phyloP scores from a whole-genome alignment of 2,797 vertebrate species.

The Chloroceryle amazona region DNA sequence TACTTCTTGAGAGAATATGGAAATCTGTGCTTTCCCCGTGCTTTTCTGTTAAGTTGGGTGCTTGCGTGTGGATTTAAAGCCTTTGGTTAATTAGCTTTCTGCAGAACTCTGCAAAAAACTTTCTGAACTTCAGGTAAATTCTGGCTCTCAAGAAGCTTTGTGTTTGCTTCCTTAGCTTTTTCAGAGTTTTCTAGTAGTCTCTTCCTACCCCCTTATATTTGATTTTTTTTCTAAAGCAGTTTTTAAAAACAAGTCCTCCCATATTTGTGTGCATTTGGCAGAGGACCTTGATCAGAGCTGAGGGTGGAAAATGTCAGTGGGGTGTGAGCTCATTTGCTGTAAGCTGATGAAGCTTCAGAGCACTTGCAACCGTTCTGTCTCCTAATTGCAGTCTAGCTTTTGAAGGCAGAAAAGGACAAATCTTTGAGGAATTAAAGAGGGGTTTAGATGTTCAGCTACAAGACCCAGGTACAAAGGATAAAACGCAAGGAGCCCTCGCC shows the following conservation, averaged over 20 bases:
- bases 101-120: neutral
- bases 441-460: neutral
- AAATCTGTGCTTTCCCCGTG: neutral
- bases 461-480: neutral
- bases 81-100: neutral
- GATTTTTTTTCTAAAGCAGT: neutral
- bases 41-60: neutral
- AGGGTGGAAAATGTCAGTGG: neutral
- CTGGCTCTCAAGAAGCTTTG: neutral
- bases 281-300: neutral
- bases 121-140: neutral
- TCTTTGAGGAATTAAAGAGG: neutral
- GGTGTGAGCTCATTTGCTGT: neutral
- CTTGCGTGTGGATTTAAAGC: neutral
- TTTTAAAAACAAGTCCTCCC: accelerated
- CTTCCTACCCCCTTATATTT: accelerated
- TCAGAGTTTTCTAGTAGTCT: neutral
- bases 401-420: neutral
- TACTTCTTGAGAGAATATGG: neutral
- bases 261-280: neutral
- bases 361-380: neutral
- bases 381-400: accelerated
- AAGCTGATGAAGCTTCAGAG: neutral
- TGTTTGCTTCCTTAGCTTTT: neutral
- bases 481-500: neutral